These are phyloP conservation scores for Adoxophyes honmai DNA, from an alignment of 1,140 invertebrate genomes.

Conservation along the genomic window DNA sequence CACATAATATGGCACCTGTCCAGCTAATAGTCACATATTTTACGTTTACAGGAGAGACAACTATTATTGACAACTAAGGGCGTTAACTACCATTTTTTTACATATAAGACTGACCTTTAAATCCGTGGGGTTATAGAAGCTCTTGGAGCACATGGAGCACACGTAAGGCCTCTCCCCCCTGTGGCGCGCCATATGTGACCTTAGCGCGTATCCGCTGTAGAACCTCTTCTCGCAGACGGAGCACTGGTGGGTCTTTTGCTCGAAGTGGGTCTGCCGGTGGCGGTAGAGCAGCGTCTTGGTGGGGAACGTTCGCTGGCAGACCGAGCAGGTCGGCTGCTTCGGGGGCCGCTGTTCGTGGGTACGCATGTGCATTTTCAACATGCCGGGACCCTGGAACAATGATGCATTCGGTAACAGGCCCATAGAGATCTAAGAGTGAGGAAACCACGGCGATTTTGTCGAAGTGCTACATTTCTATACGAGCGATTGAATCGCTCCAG, in stretches of 20 bases:
- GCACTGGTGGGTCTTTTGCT: slow-evolving; percentile 72
- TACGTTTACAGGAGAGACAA: too few relatives aligned
- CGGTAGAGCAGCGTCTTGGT: slow-evolving; percentile 78
- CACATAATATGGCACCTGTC: too few relatives aligned
- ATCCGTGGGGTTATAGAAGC: slow-evolving; percentile 74
- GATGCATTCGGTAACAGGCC: too few relatives aligned
- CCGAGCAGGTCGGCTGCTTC: slow-evolving; percentile 77
- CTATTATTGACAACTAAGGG: too few relatives aligned
- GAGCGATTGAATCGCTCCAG: too few relatives aligned
- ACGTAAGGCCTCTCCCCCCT: slow-evolving; percentile 67
- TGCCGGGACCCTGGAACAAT: slow-evolving; percentile 76
- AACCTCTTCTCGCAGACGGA: slow-evolving; percentile 72
- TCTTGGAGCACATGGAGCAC: slow-evolving; percentile 66
- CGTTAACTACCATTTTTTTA: too few relatives aligned
- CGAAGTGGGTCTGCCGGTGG: slow-evolving; percentile 79
- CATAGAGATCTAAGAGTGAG: too few relatives aligned
- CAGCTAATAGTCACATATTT: too few relatives aligned
- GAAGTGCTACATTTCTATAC: too few relatives aligned
- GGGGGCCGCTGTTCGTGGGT: slow-evolving; percentile 78
- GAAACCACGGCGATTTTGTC: too few relatives aligned
- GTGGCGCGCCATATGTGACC: slow-evolving; percentile 71
- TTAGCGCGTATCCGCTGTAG: slow-evolving; percentile 70
- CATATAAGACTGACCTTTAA: slow-evolving; percentile 52
- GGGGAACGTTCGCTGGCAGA: slow-evolving; percentile 78
- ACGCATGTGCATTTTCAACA: slow-evolving; percentile 80